Conservation (phyloP, 1,140 invertebrate genomes). For the Stratiolaelaps scimitus region DNA sequence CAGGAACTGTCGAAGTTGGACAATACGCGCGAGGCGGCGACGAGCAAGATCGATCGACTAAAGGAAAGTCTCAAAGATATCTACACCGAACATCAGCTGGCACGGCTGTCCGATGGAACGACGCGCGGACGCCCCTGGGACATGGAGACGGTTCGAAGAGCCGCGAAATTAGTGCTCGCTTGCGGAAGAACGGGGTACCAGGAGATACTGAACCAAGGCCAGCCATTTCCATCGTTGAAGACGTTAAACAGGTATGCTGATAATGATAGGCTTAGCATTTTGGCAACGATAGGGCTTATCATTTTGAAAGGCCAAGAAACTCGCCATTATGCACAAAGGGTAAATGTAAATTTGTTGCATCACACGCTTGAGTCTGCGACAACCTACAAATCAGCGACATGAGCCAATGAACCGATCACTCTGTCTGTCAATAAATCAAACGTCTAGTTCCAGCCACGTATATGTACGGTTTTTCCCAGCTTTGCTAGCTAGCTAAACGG, state of each 20-base stretch:
- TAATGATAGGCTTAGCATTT: too few species aligned
- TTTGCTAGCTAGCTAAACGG: too few species aligned
- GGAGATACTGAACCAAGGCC: conserved; percentile 18
- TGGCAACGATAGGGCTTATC: too few species aligned
- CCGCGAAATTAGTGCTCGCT: conserved; percentile 6
- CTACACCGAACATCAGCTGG: conserved; percentile 22
- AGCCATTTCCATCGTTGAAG: conserved; percentile 14
- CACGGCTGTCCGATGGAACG: conserved; percentile 7
- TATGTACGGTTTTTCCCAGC: too few species aligned
- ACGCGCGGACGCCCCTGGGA: conserved; percentile 10
- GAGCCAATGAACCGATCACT: too few species aligned
- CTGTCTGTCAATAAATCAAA: too few species aligned
- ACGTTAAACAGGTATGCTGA: conserved; percentile 10
- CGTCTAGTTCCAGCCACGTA: too few species aligned
- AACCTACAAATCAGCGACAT: too few species aligned
- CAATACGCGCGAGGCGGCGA: neutral
- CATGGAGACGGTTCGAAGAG: conserved; percentile 24
- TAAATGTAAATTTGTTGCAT: too few species aligned
- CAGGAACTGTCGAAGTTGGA: conserved; percentile 4
- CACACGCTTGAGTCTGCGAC: too few species aligned
- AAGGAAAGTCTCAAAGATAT: conserved; percentile 22
- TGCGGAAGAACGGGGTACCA: conserved; percentile 12
- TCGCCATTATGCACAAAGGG: too few species aligned
- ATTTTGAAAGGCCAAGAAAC: too few species aligned
- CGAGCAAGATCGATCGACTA: conserved; percentile 17